These are phyloP conservation scores for Melanotus villosus DNA, from an alignment of 2,888 invertebrate genomes.

Conservation along the genomic window DNA sequence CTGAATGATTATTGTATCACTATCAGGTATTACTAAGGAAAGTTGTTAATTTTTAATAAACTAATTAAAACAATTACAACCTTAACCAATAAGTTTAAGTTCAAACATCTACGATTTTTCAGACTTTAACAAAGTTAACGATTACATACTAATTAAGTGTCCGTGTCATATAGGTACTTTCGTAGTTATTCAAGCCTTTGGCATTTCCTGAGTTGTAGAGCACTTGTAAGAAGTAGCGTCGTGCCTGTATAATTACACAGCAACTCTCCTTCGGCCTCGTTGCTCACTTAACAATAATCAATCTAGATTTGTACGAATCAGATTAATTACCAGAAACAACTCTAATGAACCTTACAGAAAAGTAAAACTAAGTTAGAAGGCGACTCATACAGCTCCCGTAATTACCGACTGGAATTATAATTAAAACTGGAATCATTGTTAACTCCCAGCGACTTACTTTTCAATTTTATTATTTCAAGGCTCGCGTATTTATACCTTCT, in stretches of 20 bases:
- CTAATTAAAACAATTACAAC: too few relatives aligned
- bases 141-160: slow-evolving; percentile 8
- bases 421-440: slow-evolving; percentile 23
- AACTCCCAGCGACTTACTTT: slow-evolving; percentile 16
- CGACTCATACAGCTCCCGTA: slow-evolving; percentile 25
- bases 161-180: neutral
- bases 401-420: slow-evolving; percentile 27
- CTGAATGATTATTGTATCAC: too few relatives aligned
- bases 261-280: slow-evolving; percentile 5
- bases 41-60: too few relatives aligned
- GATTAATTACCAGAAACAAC: slow-evolving; percentile 27
- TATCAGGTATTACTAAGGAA: too few relatives aligned
- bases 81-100: too few relatives aligned
- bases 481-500: slow-evolving; percentile 4
- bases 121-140: too few relatives aligned
- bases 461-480: slow-evolving; percentile 22
- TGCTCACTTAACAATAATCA: slow-evolving; percentile 19
- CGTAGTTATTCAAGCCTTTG: neutral
- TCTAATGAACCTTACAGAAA: slow-evolving; percentile 25
- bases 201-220: neutral
- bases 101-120: too few relatives aligned
- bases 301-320: slow-evolving; percentile 22
- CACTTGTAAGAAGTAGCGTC: neutral
- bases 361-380: neutral
- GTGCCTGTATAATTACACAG: slow-evolving; percentile 2